Evolutionary conservation across 2,888 invertebrate species (phyloP).

Genomic region (Mythimna impura): DNA sequence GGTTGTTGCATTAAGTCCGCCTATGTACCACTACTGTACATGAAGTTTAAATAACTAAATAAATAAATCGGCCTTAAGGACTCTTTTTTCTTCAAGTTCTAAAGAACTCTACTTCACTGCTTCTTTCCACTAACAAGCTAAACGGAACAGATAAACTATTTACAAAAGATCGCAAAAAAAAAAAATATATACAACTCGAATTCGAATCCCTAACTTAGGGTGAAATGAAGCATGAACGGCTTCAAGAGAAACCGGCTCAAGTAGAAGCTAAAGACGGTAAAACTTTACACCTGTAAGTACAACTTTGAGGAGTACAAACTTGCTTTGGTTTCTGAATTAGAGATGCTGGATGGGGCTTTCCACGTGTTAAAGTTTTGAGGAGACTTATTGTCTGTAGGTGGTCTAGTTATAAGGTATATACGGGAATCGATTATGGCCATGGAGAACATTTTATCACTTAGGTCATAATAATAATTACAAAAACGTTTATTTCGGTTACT

Average conservation of each 20-base stretch:
- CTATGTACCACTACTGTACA: too few relatives aligned
- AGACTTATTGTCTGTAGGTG: too few relatives aligned
- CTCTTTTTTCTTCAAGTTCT: not conserved
- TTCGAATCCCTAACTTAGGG: conserved; percentile 30
- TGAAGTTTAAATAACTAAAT: too few relatives aligned
- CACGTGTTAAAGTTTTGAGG: too few relatives aligned
- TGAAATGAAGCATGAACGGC: conserved; percentile 46
- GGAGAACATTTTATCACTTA: too few relatives aligned
- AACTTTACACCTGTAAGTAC: conserved; percentile 54
- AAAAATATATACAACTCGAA: conserved; percentile 16
- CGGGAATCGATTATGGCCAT: too few relatives aligned
- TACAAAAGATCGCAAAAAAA: conserved; percentile 7
- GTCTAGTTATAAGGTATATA: too few relatives aligned
- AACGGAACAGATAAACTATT: conserved; percentile 23
- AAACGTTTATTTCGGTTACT: too few relatives aligned
- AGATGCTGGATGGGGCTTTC: conserved; percentile 18
- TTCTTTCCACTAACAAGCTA: conserved; percentile 9
- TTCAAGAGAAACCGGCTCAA: conserved; percentile 41
- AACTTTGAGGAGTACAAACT: conserved; percentile 39
- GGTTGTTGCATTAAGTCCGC: too few relatives aligned
- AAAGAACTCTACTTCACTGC: not conserved
- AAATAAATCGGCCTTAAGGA: too few relatives aligned
- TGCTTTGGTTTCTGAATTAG: not conserved
- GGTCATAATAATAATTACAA: too few relatives aligned
- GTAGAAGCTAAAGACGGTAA: conserved; percentile 31